Percentiles rank a stretch among this genome's conserved stretches.
phyloP scores from a whole-genome alignment of 35 echinoderm and acorn worm genomes.

The Lytechinus pictus region DNA sequence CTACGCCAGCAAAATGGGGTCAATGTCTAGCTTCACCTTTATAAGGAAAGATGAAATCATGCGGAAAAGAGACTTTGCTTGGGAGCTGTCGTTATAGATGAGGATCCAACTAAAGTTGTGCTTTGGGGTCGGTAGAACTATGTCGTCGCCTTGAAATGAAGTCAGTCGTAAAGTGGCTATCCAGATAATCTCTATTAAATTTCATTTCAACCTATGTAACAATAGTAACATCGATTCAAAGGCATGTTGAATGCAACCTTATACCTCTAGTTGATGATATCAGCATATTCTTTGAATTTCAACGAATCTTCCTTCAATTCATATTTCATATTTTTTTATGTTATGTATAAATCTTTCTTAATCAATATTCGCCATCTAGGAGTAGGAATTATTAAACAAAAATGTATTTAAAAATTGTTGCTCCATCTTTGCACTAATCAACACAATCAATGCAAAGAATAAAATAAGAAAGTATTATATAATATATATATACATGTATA shows the following conservation, averaged over 20 bases:
- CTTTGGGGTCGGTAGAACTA: slow-evolving; percentile 8
- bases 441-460: neutral
- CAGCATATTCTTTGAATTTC: neutral
- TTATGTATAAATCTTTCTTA: neutral
- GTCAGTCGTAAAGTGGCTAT: neutral
- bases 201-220: neutral
- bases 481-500: too few species aligned
- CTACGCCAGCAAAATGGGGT: neutral
- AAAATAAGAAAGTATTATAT: neutral
- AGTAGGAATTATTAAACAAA: neutral
- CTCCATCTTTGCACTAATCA: neutral
- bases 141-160: neutral
- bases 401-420: neutral
- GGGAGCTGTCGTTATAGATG: neutral
- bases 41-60: neutral
- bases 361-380: neutral
- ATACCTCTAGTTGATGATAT: neutral
- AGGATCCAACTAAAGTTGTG: neutral
- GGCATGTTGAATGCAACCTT: neutral
- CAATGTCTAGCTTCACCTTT: neutral
- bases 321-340: too few species aligned
- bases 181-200: neutral
- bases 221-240: neutral
- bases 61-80: slow-evolving; percentile 12
- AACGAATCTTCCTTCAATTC: neutral